phyloP scores from a whole-genome alignment of 2,888 invertebrate genomes.

The Papilio demoleus region DNA sequence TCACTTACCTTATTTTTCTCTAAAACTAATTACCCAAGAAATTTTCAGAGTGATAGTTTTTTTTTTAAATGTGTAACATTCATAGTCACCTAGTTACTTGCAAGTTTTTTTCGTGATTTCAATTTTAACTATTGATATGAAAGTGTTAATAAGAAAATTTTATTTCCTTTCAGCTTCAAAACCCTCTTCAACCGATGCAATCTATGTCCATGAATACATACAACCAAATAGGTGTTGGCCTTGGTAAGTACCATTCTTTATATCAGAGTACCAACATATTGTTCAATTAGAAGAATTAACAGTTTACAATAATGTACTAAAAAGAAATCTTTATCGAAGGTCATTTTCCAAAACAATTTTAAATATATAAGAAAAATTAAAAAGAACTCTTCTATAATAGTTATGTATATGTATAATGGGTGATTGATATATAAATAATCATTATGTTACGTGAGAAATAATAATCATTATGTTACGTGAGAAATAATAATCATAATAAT shows the following conservation, averaged over 20 bases:
- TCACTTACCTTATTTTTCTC: too few species aligned
- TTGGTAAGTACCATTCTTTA: constrained; percentile 59
- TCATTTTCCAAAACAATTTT: neutral
- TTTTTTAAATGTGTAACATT: too few species aligned
- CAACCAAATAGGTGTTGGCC: constrained; percentile 68
- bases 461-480: constrained; percentile 18
- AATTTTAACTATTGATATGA: neutral
- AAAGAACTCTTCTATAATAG: neutral
- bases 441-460: constrained; percentile 16
- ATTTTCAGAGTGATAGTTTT: too few species aligned
- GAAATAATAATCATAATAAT: constrained; percentile 20
- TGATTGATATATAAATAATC: constrained; percentile 13
- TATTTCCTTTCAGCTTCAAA: constrained; percentile 66
- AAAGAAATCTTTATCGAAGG: neutral
- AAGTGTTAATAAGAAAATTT: neutral
- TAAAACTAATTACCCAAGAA: too few species aligned
- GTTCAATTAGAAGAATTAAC: too few species aligned
- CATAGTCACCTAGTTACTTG: too few species aligned
- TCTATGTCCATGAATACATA: constrained; percentile 75
- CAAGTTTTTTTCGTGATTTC: too few species aligned
- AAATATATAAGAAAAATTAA: neutral
- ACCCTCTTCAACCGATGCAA: constrained; percentile 73
- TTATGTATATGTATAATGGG: constrained; percentile 15
- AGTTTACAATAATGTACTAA: too few species aligned
- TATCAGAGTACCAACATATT: neutral